These are phyloP conservation scores for Grapholita molesta DNA, from an alignment of 1,140 invertebrate genomes.

Conservation along the genomic window DNA sequence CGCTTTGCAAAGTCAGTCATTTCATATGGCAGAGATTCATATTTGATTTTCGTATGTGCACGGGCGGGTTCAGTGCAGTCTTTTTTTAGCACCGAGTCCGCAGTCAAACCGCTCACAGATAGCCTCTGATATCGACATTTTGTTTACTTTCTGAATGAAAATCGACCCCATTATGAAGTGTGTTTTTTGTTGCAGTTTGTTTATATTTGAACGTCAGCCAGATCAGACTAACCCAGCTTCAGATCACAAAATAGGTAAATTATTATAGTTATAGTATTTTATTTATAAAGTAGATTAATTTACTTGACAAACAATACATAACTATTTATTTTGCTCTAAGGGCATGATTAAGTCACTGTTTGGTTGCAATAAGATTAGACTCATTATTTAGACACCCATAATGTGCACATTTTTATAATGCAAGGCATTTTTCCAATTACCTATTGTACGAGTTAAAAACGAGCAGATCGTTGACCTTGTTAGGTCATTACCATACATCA, in stretches of 20 bases:
- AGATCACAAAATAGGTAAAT: background rate
- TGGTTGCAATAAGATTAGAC: background rate
- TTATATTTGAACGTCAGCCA: background rate
- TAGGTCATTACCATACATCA: too few species aligned
- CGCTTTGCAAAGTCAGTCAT: background rate
- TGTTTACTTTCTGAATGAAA: background rate
- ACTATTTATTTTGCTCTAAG: background rate
- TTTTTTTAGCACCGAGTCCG: background rate
- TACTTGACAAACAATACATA: background rate
- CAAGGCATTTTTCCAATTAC: background rate
- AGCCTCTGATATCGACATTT: background rate
- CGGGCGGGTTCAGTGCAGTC: background rate
- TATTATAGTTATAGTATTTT: background rate
- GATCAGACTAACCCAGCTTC: background rate
- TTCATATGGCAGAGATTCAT: background rate
- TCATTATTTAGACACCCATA: background rate
- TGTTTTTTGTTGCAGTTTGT: background rate
- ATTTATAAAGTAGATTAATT: background rate
- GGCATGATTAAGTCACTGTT: conserved; percentile 1
- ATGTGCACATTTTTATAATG: background rate
- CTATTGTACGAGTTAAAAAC: background rate
- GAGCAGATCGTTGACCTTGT: too few species aligned
- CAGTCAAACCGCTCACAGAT: background rate
- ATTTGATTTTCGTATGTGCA: background rate
- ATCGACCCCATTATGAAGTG: background rate